Base-by-base conservation (phyloP, 2,113 vertebrate genomes). In the Shinisaurus crocodilurus region DNA sequence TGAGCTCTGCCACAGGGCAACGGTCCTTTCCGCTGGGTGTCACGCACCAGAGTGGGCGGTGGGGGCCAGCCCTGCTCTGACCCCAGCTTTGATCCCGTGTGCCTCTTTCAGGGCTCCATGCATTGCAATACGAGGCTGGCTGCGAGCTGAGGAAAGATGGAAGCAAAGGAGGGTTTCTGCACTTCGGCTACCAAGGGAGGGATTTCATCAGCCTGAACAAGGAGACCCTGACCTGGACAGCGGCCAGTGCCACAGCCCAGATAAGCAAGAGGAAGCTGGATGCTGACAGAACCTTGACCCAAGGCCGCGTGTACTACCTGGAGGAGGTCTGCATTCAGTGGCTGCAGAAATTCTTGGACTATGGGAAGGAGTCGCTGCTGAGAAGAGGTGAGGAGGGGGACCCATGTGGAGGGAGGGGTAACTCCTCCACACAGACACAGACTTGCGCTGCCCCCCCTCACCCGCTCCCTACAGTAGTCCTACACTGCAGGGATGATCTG, bases 81-180 rank as follows among this genome's bases (percentile, higher is more conserved):
- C 16, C 16, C 57, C 13, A 60, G 12, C 48, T 29, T 40, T 88
- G 15, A 65, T 20, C 8, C 10, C 3, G 20, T 50, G 29, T n/a
- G 12, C 80, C 57, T 54, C 25, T 37, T 63, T 37, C 82, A 92
- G 92, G 89, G 2, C 4, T 86, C 27, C 92, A 91, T 12, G 81
- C 54, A 8, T 13, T 45, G 15, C 92, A 89, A 69, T 45, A 18
- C 48, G 82, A 77, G 69, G 43, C 10, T 3, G 89, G 82, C 67
- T 92, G 92, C 76, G 92, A 91, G 40, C 54, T 91, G 83, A 32
- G 43, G 1, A 25, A 50, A 20, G 87, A 89, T 3, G 76, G 82
- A 9, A 48, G 13, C n/a, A 65, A 25, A 15, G 15, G 25, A 1
- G 65, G 69, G 13, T 69, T 29, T 27, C 6, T 3, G 18, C 88